These are phyloP conservation scores for Melanerpes formicivorus DNA, from an alignment of 2,113 vertebrate genomes.

Conservation along the genomic window DNA sequence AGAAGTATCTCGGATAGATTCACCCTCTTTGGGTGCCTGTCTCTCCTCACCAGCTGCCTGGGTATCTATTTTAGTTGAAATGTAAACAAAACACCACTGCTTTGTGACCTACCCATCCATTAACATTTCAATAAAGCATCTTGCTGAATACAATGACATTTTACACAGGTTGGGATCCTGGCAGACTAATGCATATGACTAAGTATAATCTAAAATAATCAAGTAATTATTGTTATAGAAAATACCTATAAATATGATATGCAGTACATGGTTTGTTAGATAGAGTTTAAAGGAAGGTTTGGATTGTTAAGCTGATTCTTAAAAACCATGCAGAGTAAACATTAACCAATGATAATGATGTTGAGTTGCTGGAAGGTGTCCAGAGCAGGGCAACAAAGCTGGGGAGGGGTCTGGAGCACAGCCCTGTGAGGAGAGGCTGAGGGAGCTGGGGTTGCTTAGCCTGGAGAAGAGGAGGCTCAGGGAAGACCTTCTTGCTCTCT, in stretches of 20 bases:
- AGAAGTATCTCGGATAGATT: neutral
- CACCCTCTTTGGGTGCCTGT: neutral
- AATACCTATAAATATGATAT: neutral
- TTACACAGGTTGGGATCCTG: neutral
- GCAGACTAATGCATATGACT: neutral
- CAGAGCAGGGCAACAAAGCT: no score
- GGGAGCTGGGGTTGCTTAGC: no score
- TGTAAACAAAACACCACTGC: neutral
- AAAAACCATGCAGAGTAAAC: neutral
- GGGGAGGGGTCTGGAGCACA: no score
- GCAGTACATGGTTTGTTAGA: neutral
- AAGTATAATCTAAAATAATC: neutral
- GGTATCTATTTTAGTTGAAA: neutral
- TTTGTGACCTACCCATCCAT: accelerated
- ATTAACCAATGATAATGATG: neutral
- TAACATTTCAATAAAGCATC: neutral
- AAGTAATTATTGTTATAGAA: neutral
- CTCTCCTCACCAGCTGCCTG: neutral
- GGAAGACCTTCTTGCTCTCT: no score
- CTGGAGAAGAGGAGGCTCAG: no score
- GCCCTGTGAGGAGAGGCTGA: no score
- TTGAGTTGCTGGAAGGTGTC: no score
- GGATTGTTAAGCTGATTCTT: neutral
- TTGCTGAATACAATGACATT: neutral
- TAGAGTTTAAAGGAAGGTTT: neutral